These are phyloP conservation scores for Chrysemys picta DNA, from an alignment of 2,113 vertebrate species.

Conservation along the genomic window DNA sequence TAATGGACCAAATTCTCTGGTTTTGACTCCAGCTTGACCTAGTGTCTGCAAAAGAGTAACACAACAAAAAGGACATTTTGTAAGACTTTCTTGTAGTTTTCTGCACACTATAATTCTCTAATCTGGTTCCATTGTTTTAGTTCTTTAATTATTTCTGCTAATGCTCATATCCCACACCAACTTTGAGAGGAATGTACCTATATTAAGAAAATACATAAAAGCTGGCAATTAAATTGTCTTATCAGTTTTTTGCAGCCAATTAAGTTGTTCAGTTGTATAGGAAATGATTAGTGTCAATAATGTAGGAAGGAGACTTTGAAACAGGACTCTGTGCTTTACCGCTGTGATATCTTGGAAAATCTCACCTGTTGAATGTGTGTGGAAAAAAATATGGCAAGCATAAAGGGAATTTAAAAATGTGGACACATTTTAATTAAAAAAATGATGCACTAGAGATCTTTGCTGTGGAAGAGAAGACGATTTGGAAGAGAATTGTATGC, in stretches of 20 bases:
- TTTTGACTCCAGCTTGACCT: conserved; percentile 14
- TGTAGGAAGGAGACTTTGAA: conserved; percentile 14
- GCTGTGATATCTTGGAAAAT: neutral
- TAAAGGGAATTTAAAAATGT: neutral
- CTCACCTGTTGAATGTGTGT: neutral
- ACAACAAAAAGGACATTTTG: neutral
- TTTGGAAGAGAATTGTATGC: neutral
- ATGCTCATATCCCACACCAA: conserved; percentile 56
- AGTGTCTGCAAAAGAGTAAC: conserved; percentile 9
- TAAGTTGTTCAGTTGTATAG: conserved; percentile 74
- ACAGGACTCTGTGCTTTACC: neutral
- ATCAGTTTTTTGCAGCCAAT: conserved; percentile 78
- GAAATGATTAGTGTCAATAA: conserved; percentile 64
- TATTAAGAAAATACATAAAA: conserved; percentile 73
- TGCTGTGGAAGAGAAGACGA: neutral
- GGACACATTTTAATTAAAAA: neutral
- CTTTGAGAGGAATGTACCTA: conserved; percentile 58
- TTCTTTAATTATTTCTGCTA: conserved; percentile 71
- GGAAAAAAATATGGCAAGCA: neutral
- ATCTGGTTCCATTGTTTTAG: conserved; percentile 66
- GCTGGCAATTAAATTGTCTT: conserved; percentile 79
- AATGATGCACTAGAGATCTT: fast-evolving
- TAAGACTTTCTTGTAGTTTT: neutral
- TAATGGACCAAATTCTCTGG: neutral
- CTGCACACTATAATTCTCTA: conserved; percentile 10